Evolutionary conservation across 2,888 invertebrate genomes (phyloP).

Genomic region (Glaucopsyche alexis): DNA sequence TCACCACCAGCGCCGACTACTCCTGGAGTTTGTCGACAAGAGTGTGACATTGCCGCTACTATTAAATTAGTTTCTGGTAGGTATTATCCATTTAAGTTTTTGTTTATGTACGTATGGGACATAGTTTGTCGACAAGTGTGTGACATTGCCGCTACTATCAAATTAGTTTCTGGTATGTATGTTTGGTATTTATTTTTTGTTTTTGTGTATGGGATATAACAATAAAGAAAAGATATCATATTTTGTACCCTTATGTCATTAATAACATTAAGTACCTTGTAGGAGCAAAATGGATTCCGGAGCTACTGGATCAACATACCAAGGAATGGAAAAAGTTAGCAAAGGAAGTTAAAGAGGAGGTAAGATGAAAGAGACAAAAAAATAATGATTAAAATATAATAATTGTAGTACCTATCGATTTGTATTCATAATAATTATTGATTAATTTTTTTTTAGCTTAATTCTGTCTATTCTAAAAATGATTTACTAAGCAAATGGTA

Average conservation of each 20-base stretch:
- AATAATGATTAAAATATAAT: constrained; percentile 1
- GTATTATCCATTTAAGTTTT: too few species aligned
- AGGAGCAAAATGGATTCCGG: constrained; percentile 90
- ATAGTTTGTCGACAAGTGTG: constrained; percentile 87
- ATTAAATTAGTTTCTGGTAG: constrained; percentile 90
- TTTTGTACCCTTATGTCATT: neutral
- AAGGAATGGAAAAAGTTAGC: constrained; percentile 92
- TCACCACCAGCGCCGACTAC: constrained; percentile 87
- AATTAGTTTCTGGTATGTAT: constrained; percentile 84
- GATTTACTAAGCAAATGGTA: constrained; percentile 89
- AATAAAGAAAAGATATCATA: neutral
- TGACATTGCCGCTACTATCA: constrained; percentile 92
- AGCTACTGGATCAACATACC: constrained; percentile 91
- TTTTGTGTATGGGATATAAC: neutral
- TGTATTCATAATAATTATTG: neutral
- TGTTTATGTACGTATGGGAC: too few species aligned
- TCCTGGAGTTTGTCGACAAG: constrained; percentile 87
- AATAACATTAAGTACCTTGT: constrained; percentile 26
- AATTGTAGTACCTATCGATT: neutral
- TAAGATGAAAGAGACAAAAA: constrained; percentile 52
- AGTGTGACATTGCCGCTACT: constrained; percentile 92
- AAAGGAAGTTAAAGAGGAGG: constrained; percentile 89
- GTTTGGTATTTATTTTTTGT: too few species aligned
- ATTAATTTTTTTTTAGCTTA: constrained; percentile 81
- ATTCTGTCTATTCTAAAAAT: constrained; percentile 89